These are phyloP conservation scores for Daktulosphaira vitifoliae DNA, from an alignment of 1,140 invertebrate species.

Conservation along the genomic window DNA sequence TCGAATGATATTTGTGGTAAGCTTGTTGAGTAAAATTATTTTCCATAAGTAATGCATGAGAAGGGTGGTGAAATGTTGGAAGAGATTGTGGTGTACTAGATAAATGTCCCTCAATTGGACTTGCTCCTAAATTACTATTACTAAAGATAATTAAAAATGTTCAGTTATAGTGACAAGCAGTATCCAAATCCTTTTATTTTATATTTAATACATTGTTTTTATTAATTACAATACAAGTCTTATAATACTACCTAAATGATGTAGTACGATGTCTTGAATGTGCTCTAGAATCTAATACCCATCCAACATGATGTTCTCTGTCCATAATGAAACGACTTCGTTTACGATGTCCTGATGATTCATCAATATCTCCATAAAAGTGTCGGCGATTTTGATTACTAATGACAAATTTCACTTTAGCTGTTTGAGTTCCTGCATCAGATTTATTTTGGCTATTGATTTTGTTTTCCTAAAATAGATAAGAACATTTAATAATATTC, in stretches of 20 bases:
- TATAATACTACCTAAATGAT: conserved; percentile 47
- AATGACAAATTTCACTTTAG: conserved; percentile 24
- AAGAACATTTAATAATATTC: too few relatives aligned
- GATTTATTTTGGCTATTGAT: conserved; percentile 51
- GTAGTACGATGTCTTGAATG: conserved; percentile 61
- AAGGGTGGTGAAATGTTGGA: conserved; percentile 90
- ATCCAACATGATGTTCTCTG: conserved; percentile 91
- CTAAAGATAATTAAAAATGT: too few relatives aligned
- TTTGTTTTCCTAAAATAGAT: conserved; percentile 57
- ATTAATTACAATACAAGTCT: too few relatives aligned
- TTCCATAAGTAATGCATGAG: conserved; percentile 88
- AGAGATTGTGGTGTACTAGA: conserved; percentile 70
- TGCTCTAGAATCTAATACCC: conserved; percentile 86
- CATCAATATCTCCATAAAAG: conserved; percentile 27
- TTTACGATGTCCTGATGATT: conserved; percentile 15
- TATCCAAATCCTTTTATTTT: too few relatives aligned
- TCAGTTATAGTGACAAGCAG: too few relatives aligned
- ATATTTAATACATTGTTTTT: too few relatives aligned
- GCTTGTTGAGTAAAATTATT: conserved; percentile 96
- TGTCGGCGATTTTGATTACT: conserved; percentile 21
- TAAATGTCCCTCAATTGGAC: conserved; percentile 50
- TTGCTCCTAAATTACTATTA: conserved; percentile 63
- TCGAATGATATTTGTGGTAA: conserved; percentile 87
- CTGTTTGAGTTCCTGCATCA: not conserved
- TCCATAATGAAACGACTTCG: conserved; percentile 85